Percentiles rank a stretch among this genome's conserved stretches.
Conservation (phyloP, 2,797 vertebrate species). For the Tokudaia muenninki region DNA sequence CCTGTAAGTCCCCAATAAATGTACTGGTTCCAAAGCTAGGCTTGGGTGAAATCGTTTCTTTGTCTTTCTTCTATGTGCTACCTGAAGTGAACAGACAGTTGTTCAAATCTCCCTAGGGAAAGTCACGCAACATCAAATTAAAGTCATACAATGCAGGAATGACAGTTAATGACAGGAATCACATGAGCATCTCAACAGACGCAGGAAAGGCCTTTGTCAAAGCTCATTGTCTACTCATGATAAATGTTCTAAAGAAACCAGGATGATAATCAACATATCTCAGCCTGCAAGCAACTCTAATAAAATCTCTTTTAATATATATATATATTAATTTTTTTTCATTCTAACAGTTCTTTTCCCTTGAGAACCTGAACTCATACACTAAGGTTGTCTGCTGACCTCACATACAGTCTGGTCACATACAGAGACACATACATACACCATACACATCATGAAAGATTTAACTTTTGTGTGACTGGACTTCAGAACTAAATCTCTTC, state of each 20-base stretch:
- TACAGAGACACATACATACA: background rate
- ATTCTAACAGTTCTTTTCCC: background rate
- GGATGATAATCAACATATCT: background rate
- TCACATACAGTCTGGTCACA: background rate
- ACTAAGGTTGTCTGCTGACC: background rate
- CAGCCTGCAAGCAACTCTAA: background rate
- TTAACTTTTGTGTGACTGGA: background rate
- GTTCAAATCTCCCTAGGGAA: background rate
- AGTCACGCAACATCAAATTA: background rate
- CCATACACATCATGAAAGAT: background rate
- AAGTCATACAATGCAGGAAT: background rate
- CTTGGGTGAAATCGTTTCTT: background rate
- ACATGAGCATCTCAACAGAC: background rate
- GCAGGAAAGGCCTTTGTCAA: background rate
- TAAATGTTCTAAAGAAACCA: background rate
- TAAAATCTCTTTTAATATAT: background rate
- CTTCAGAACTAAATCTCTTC: constrained; percentile 34
- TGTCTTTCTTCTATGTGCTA: background rate
- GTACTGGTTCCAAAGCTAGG: background rate
- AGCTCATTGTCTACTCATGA: background rate
- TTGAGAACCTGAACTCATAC: background rate
- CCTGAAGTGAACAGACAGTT: background rate
- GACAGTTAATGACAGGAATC: background rate
- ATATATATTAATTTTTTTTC: background rate
- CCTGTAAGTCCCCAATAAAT: background rate